A percentile compares a stretch with the other conserved stretches of the same genome.
Evolutionary conservation across 2,888 invertebrate genomes (phyloP).

Genomic region (Sympetrum striolatum): DNA sequence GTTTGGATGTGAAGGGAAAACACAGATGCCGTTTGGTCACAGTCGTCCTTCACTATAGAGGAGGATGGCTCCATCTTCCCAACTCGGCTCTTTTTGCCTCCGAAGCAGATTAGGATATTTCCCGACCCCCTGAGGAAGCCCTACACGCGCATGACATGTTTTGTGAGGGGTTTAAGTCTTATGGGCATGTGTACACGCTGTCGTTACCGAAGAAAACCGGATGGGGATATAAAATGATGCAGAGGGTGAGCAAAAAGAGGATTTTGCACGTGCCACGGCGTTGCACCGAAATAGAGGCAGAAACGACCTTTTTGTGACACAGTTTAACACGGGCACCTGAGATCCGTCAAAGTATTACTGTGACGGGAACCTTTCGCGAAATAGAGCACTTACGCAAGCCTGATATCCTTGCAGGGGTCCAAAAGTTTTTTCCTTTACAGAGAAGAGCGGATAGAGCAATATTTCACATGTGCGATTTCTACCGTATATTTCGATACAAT

Average conservation of each 20-base stretch:
- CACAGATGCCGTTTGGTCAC: background rate
- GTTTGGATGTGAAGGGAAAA: background rate
- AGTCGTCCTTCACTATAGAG: too few species aligned
- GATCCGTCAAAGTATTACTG: background rate
- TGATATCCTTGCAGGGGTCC: background rate
- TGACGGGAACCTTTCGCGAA: background rate
- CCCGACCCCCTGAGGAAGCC: background rate
- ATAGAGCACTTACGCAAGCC: background rate
- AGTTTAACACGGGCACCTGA: background rate
- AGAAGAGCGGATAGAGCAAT: too few species aligned
- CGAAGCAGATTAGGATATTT: background rate
- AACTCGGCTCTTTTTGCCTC: background rate
- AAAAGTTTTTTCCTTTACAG: background rate
- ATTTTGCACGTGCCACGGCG: background rate
- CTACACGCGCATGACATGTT: background rate
- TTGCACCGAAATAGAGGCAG: background rate
- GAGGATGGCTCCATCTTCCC: background rate
- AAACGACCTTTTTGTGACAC: background rate
- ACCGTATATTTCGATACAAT: too few species aligned
- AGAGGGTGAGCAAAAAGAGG: background rate
- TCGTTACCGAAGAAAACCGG: background rate
- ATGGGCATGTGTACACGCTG: background rate
- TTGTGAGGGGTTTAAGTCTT: background rate
- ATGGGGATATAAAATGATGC: background rate
- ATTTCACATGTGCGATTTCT: too few species aligned